These are phyloP conservation scores for Sarcophaga rosellei DNA, from an alignment of 2,888 invertebrate species.

Conservation along the genomic window DNA sequence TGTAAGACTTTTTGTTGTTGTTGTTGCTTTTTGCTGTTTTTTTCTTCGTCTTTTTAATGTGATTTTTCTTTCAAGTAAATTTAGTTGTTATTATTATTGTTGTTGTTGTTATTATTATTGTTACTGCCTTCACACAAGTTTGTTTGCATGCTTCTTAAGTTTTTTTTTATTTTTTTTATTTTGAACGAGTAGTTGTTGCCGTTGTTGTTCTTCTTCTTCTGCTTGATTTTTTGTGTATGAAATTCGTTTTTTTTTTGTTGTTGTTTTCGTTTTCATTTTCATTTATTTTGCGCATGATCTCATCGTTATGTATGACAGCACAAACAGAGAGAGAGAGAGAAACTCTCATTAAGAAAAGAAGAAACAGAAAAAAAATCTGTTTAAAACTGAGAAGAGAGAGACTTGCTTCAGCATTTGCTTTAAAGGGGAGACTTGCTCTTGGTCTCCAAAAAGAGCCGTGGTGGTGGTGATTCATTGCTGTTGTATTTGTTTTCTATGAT, in stretches of 20 bases:
- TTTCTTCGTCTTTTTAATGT: background rate
- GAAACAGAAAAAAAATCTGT: background rate
- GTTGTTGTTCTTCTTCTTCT: background rate
- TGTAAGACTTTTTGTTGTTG: background rate
- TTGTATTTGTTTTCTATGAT: background rate
- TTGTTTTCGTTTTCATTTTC: conserved; percentile 18
- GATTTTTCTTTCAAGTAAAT: no score
- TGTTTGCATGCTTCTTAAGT: no score
- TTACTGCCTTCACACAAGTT: no score
- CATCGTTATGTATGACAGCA: conserved; percentile 43
- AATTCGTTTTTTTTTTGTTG: background rate
- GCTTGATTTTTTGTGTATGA: background rate
- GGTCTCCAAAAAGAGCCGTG: background rate
- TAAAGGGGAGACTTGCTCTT: background rate
- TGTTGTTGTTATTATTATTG: no score
- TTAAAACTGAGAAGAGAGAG: conserved; percentile 34
- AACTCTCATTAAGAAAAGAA: background rate
- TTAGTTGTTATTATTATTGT: no score
- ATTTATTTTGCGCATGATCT: conserved; percentile 65
- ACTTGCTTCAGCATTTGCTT: no score
- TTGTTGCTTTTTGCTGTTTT: conserved; percentile 17
- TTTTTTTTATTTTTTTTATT: no score
- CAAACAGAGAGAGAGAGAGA: conserved; percentile 20
- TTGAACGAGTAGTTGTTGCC: no score
- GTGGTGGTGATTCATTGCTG: background rate